Evolutionary conservation across 2,888 invertebrate species (phyloP), one percentile per base, ranked within the genome.

Genomic region (Eueremaeus valkanovi): DNA sequence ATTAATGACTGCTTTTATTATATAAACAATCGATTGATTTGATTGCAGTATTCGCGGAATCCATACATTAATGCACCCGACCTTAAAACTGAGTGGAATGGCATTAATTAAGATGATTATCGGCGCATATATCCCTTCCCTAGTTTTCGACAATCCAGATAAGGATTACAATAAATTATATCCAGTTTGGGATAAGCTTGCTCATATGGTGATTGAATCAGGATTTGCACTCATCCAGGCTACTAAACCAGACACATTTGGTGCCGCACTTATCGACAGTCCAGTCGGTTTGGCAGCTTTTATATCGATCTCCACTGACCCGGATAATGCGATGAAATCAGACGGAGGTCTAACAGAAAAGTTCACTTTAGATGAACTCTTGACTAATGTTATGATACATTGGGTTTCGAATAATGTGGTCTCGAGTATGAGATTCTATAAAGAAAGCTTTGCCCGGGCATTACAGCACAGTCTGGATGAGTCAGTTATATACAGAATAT

Each of bases 331-430:
- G 24, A 81, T 83, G 0, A 84, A 87, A 0, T 82, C 83, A 0
- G 90, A 92, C 81, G 91, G 92, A 0, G 89, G 89, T 2, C 83
- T 92, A 0, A 83, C 85, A 0, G 84, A 85, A 5, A 87, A 88
- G 78, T n/a, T n/a, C n/a, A n/a, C n/a, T n/a, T n/a, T n/a, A n/a
- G n/a, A n/a, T n/a, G n/a, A n/a, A n/a, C n/a, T 90, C 80, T 83
- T 93, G 58, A 92, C 92, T 79, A 91, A 92, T 80, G 82, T 93
- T 0, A 92, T 92, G 90, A 84, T 92, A 70, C 94, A 94, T 83
- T 94, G 92, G 91, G 82, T 88, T 0, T 87, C 89, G 0, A 88
- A 88, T 73, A 88, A 88, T 11, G 90, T 92, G 13, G 90, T 90
- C 0, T 89, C 91, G 0, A 89, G 92, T 0, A 86, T 88, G 84